Evolutionary conservation across 1,140 invertebrate genomes (phyloP).

Genomic region (Ruditapes philippinarum): DNA sequence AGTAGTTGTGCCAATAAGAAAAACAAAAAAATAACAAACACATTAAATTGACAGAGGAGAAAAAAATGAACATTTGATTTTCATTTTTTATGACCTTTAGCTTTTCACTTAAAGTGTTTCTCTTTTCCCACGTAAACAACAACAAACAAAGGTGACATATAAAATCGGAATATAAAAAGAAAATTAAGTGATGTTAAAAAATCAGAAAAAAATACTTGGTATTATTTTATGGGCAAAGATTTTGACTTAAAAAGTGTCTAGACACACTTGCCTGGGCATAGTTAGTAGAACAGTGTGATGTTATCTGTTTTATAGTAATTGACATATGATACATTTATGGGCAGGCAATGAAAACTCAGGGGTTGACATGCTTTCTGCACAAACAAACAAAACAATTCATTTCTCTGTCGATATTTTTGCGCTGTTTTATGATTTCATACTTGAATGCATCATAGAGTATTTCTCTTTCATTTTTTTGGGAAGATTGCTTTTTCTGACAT

Average conservation of each 20-base stretch:
- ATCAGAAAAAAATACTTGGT: not conserved
- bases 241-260: not conserved
- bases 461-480: not conserved
- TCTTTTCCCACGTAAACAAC: not conserved
- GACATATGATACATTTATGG: conserved; percentile 25
- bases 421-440: not conserved
- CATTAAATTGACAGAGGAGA: too few species aligned
- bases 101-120: too few species aligned
- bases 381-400: conserved; percentile 31
- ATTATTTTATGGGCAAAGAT: not conserved
- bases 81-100: too few species aligned
- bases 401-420: not conserved
- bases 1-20: too few species aligned
- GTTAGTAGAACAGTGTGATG: not conserved
- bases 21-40: too few species aligned
- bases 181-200: not conserved
- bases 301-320: not conserved
- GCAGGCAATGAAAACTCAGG: not conserved
- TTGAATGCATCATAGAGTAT: conserved; percentile 20
- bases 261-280: not conserved
- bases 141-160: not conserved
- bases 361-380: conserved; percentile 10
- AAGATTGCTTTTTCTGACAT: not conserved
- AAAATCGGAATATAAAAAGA: not conserved
- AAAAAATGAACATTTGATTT: too few species aligned